A percentile compares a stretch with the other conserved stretches of the same genome.
Conservation (phyloP, 2,888 invertebrate genomes). For the Capitulum mitella region DNA sequence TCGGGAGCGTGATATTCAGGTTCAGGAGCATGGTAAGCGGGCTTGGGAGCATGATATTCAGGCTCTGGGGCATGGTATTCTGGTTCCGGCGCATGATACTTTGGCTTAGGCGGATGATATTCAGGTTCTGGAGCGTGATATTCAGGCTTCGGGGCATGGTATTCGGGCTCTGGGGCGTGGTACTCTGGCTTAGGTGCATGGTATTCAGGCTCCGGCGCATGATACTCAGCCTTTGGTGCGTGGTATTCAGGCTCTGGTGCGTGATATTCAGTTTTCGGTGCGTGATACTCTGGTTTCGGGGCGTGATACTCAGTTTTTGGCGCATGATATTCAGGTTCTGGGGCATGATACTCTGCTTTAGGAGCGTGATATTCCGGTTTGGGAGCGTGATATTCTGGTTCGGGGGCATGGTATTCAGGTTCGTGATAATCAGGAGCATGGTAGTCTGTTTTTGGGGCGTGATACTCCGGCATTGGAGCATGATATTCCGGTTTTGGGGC, state of each 20-base stretch:
- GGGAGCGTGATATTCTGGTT: not conserved
- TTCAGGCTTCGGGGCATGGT: constrained; percentile 28
- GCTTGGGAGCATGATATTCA: constrained; percentile 28
- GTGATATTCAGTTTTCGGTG: constrained; percentile 1
- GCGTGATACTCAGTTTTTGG: constrained; percentile 27
- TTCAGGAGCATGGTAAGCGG: constrained; percentile 26
- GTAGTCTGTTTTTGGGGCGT: not conserved
- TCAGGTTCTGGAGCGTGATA: constrained; percentile 28
- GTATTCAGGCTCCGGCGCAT: constrained; percentile 29
- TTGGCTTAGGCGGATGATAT: constrained; percentile 27
- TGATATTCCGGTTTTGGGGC: constrained; percentile 8
- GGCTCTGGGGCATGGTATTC: constrained; percentile 28
- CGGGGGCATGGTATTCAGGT: not conserved
- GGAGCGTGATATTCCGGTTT: constrained; percentile 28
- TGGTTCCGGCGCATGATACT: constrained; percentile 28
- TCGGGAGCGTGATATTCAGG: constrained; percentile 26
- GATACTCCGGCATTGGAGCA: not conserved
- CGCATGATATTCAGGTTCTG: constrained; percentile 10
- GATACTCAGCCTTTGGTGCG: constrained; percentile 25
- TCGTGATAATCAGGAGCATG: not conserved
- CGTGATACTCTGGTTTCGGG: constrained; percentile 28
- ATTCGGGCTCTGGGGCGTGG: constrained; percentile 29
- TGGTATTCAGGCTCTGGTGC: constrained; percentile 24
- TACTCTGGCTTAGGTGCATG: constrained; percentile 29
- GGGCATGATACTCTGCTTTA: constrained; percentile 27